A percentile compares a stretch with the other conserved stretches of the same genome.
Evolutionary conservation across 2,888 invertebrate species (phyloP).

Genomic region (Drosophila cognata): DNA sequence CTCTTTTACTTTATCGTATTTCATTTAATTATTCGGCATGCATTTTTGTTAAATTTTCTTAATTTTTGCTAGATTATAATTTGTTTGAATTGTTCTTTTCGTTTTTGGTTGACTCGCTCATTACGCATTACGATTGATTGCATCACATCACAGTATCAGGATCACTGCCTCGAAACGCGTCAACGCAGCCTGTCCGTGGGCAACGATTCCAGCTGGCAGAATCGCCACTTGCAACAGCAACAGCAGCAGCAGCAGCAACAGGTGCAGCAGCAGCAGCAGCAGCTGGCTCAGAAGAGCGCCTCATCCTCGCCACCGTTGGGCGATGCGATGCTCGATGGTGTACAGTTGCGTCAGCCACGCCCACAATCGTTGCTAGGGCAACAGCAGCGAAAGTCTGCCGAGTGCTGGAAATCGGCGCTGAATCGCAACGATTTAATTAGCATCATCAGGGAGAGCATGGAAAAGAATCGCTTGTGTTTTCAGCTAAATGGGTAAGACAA

Average conservation of each 20-base stretch:
- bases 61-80: constrained; percentile 54
- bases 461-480: constrained; percentile 94
- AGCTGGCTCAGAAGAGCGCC: constrained; percentile 59
- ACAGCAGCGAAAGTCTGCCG: constrained; percentile 83
- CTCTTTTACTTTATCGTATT: constrained; percentile 3
- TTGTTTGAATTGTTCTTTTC: constrained; percentile 58
- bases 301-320: constrained; percentile 68
- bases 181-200: constrained; percentile 85
- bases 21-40: constrained; percentile 23
- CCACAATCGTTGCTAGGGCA: constrained; percentile 64
- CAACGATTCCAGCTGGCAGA: constrained; percentile 84
- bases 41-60: constrained; percentile 27
- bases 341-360: constrained; percentile 80
- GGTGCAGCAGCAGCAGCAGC: constrained; percentile 33
- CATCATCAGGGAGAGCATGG: constrained; percentile 96
- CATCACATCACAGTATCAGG: constrained; percentile 80
- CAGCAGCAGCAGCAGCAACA: constrained; percentile 51
- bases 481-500: constrained; percentile 90
- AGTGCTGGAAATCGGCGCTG: constrained; percentile 89
- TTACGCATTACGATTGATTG: constrained; percentile 51
- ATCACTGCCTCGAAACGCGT: constrained; percentile 83
- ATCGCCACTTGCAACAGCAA: constrained; percentile 75
- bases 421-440: constrained; percentile 93
- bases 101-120: constrained; percentile 62
- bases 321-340: constrained; percentile 79